Evolutionary conservation across 2,888 invertebrate genomes (phyloP).

Genomic region (Agrotis ipsilon): DNA sequence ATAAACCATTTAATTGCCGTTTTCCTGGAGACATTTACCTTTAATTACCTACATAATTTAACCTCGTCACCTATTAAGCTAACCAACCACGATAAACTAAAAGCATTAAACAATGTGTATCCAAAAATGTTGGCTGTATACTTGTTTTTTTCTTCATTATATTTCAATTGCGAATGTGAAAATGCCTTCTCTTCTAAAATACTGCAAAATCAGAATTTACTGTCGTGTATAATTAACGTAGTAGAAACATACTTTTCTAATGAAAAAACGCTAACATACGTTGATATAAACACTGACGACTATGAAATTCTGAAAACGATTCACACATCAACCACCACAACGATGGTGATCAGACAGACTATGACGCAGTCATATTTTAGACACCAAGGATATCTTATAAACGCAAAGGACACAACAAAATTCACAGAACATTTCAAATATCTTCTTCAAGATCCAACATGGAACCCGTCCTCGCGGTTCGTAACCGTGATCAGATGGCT

Average conservation of each 20-base stretch:
- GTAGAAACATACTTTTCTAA: slow-evolving; percentile 58
- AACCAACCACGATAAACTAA: background rate
- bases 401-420: slow-evolving; percentile 48
- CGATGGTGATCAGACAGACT: slow-evolving; percentile 26
- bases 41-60: background rate
- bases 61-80: too few species aligned
- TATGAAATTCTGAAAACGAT: slow-evolving; percentile 46
- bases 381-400: slow-evolving; percentile 69
- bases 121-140: slow-evolving; percentile 19
- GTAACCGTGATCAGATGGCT: slow-evolving; percentile 68
- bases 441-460: slow-evolving; percentile 66
- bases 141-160: background rate
- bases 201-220: background rate
- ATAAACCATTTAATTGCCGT: slow-evolving; percentile 3
- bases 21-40: background rate
- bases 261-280: slow-evolving; percentile 42
- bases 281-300: slow-evolving; percentile 45
- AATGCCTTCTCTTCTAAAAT: background rate
- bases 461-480: slow-evolving; percentile 74
- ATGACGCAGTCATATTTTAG: slow-evolving; percentile 4
- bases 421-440: slow-evolving; percentile 51
- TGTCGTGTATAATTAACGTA: slow-evolving; percentile 50
- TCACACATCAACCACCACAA: slow-evolving; percentile 36
- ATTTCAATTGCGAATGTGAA: slow-evolving; percentile 5
- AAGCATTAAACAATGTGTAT: background rate